A percentile compares a stretch with the other conserved stretches of the same genome.
Evolutionary conservation across 2,113 vertebrate species (phyloP).

Genomic region (Aplodontia rufa): DNA sequence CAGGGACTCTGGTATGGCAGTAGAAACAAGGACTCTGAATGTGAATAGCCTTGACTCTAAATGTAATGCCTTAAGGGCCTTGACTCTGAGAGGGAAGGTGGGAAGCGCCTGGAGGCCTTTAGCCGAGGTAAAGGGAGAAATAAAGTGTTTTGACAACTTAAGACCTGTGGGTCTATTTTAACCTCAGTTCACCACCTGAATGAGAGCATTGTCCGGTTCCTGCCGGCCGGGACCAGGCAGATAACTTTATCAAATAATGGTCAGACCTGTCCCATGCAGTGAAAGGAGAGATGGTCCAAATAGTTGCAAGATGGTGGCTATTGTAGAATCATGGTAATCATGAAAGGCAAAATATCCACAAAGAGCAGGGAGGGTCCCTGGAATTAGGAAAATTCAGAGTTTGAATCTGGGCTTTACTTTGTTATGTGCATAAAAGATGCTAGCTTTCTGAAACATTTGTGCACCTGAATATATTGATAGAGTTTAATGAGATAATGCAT

Average conservation of each 20-base stretch:
- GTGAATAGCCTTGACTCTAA: too few relatives aligned
- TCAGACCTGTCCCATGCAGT: not conserved
- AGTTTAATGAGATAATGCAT: constrained; percentile 1
- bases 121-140: too few relatives aligned
- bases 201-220: too few relatives aligned
- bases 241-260: not conserved
- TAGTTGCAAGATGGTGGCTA: not conserved
- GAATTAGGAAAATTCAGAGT: not conserved
- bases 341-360: not conserved
- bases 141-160: too few relatives aligned
- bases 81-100: too few relatives aligned
- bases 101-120: too few relatives aligned
- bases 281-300: not conserved
- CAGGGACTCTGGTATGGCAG: too few relatives aligned
- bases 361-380: not conserved
- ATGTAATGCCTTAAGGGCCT: too few relatives aligned
- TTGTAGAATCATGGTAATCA: not conserved
- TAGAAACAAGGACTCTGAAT: too few relatives aligned
- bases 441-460: not conserved
- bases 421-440: not conserved
- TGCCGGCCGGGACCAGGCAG: too few relatives aligned
- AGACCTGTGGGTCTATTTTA: too few relatives aligned
- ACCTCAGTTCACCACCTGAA: too few relatives aligned
- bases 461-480: not conserved
- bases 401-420: not conserved